These are phyloP conservation scores for Lamellibrachia luymesi DNA, from an alignment of 1,140 invertebrate species.

Conservation along the genomic window DNA sequence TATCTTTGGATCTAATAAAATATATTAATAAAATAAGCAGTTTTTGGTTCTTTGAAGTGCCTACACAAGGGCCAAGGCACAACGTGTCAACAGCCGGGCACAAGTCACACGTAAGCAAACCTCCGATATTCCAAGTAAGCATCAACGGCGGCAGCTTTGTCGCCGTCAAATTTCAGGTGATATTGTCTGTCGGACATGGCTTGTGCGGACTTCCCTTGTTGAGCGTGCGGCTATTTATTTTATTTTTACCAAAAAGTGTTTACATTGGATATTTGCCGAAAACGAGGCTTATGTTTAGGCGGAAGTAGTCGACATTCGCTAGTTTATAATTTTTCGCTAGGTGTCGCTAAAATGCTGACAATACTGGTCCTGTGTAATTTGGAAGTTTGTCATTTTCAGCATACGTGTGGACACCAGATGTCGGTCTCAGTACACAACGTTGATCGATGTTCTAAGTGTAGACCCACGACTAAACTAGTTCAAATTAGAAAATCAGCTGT, in stretches of 20 bases:
- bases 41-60: no score
- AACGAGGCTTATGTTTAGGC: neutral
- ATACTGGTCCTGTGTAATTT: neutral
- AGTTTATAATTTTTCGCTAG: neutral
- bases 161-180: constrained; percentile 46
- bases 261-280: constrained; percentile 11
- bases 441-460: neutral
- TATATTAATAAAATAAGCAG: no score
- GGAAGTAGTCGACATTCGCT: neutral
- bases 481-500: neutral
- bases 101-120: constrained; percentile 31
- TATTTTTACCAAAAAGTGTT: neutral
- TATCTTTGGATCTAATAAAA: no score
- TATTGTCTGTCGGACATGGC: constrained; percentile 39
- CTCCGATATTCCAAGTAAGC: constrained; percentile 53
- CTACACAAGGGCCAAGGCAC: no score
- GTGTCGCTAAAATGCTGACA: neutral
- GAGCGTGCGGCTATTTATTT: neutral
- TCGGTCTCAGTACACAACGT: neutral
- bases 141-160: constrained; percentile 48
- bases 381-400: neutral
- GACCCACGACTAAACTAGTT: neutral
- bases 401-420: neutral
- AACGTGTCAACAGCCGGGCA: neutral
- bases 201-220: neutral